Evolutionary conservation across 2,113 vertebrate genomes (phyloP).

Genomic region (Vireo altiloquus): DNA sequence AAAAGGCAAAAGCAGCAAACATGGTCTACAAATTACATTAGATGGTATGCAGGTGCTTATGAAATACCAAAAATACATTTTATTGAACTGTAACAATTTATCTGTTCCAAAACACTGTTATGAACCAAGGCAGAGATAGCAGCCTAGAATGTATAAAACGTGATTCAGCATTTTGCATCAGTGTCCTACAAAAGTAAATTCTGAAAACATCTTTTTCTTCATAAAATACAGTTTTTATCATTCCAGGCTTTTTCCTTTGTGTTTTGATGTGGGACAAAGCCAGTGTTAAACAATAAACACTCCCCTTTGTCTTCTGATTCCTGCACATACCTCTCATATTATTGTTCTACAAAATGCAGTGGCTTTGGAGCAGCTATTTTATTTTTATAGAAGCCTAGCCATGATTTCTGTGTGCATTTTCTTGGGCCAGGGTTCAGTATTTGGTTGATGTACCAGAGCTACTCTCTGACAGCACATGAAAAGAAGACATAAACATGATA

Average conservation of each 20-base stretch:
- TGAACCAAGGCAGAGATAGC: background rate
- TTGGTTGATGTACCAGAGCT: background rate
- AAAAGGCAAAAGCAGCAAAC: background rate
- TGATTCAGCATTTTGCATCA: background rate
- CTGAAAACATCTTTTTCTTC: background rate
- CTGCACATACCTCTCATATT: background rate
- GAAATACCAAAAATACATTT: background rate
- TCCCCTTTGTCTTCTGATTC: background rate
- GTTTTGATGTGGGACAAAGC: background rate
- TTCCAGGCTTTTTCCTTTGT: background rate
- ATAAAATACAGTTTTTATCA: background rate
- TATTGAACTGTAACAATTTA: background rate
- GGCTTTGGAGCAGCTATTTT: background rate
- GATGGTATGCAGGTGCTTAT: background rate
- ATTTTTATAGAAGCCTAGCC: background rate
- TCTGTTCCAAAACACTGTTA: background rate
- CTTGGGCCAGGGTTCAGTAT: background rate
- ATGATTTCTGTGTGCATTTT: background rate
- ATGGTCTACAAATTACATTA: background rate
- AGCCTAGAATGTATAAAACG: background rate
- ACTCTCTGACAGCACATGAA: background rate
- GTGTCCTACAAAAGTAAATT: background rate
- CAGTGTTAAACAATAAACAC: background rate
- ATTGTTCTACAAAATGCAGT: background rate
- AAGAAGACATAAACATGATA: background rate